Percentiles rank a stretch among this genome's conserved stretches.
phyloP scores from a whole-genome alignment of 1,140 invertebrate genomes.

The Pogonomyrmex barbatus region DNA sequence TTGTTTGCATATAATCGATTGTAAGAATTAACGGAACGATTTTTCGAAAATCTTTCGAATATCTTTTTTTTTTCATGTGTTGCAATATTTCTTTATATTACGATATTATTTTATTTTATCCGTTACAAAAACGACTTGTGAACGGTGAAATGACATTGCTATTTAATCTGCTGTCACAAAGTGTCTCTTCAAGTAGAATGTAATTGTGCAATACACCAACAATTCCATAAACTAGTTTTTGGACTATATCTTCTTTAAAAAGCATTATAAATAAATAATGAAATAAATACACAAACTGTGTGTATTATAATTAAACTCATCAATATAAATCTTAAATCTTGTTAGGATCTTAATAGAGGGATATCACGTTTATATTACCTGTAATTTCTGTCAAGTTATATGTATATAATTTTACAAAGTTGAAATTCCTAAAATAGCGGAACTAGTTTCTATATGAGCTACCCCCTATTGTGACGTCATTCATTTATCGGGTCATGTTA shows the following conservation, averaged over 20 bases:
- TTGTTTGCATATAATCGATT: conserved; percentile 47
- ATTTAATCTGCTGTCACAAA: conserved; percentile 2
- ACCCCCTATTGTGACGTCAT: conserved; percentile 24
- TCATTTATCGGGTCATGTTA: conserved; percentile 13
- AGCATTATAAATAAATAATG: neutral
- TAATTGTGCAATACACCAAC: neutral
- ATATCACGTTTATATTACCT: neutral
- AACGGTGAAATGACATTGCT: neutral
- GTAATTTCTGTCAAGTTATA: neutral
- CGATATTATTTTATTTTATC: conserved; percentile 5
- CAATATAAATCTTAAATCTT: neutral
- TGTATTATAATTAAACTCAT: neutral
- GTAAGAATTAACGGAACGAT: conserved; percentile 28
- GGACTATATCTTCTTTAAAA: neutral
- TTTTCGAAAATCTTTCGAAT: conserved; percentile 11
- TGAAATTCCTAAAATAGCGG: neutral
- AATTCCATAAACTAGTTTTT: conserved; percentile 1
- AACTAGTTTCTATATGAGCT: neutral
- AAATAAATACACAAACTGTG: neutral
- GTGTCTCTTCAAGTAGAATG: too few relatives aligned
- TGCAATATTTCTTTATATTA: neutral
- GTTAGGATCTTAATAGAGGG: neutral
- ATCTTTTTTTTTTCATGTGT: neutral
- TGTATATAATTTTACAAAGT: neutral
- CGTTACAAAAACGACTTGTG: neutral